Conservation (phyloP, 2,797 vertebrate species). For the Setipinna tenuifilis region DNA sequence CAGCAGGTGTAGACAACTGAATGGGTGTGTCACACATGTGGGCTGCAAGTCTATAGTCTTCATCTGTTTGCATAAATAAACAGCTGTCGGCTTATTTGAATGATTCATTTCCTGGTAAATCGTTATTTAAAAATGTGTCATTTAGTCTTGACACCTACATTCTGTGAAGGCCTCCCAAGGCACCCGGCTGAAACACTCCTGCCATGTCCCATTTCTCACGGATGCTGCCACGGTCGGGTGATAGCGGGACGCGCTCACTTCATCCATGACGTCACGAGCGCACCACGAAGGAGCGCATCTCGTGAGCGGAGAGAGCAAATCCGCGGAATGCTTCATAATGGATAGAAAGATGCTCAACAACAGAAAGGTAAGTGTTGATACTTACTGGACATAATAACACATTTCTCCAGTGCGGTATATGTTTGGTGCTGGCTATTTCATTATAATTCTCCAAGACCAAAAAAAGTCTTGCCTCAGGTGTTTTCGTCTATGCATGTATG, state of each 20-base stretch:
- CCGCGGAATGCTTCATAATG: not conserved
- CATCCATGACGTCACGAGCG: slow-evolving; percentile 5
- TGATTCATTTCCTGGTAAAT: no score
- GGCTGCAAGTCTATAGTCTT: no score
- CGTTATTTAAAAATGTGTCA: not conserved
- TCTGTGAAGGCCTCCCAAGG: not conserved
- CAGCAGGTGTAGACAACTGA: no score
- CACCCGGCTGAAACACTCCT: not conserved
- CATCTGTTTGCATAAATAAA: no score
- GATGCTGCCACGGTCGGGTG: not conserved
- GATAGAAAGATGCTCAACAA: not conserved
- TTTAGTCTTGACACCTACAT: not conserved
- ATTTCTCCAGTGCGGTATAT: not conserved
- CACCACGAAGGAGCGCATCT: slow-evolving; percentile 22
- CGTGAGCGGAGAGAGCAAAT: not conserved
- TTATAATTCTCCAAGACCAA: not conserved
- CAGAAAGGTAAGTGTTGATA: not conserved
- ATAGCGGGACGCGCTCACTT: not conserved
- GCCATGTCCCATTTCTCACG: not conserved
- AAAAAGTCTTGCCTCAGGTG: not conserved
- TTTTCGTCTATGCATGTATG: not conserved
- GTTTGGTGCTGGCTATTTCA: not conserved
- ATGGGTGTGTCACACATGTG: no score
- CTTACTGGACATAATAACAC: not conserved
- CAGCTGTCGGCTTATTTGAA: no score